These are phyloP conservation scores for Rugalucina vietnamica DNA, from an alignment of 2,888 invertebrate genomes.

Conservation along the genomic window DNA sequence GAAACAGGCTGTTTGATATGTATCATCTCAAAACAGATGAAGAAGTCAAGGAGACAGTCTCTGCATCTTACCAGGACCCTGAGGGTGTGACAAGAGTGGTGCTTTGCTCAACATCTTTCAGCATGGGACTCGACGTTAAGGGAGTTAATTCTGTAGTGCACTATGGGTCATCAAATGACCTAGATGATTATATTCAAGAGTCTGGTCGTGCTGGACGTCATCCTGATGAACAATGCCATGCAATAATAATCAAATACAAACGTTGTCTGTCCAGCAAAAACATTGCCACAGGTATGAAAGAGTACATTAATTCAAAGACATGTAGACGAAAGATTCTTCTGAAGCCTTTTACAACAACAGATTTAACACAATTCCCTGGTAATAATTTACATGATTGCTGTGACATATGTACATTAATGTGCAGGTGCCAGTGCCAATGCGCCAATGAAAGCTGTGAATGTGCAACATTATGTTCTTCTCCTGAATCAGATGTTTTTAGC, in stretches of 20 bases:
- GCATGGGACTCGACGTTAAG: conserved; percentile 48
- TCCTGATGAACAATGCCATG: conserved; percentile 4
- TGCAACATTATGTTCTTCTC: neutral
- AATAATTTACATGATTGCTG: neutral
- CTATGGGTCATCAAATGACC: conserved; percentile 38
- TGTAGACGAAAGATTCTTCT: neutral
- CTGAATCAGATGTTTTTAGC: no score
- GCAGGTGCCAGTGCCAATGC: neutral
- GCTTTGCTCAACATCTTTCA: conserved; percentile 46
- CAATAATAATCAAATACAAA: conserved; percentile 35
- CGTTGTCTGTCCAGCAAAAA: conserved; percentile 28
- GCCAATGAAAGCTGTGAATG: neutral
- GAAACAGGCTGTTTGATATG: conserved; percentile 41
- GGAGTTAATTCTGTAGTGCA: conserved; percentile 34
- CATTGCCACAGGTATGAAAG: conserved; percentile 36
- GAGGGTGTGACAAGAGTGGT: conserved; percentile 32
- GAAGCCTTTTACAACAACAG: neutral
- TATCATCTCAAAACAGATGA: conserved; percentile 40
- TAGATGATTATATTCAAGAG: conserved; percentile 40
- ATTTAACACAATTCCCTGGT: neutral
- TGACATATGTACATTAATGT: neutral
- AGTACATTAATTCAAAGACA: neutral
- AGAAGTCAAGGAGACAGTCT: conserved; percentile 17
- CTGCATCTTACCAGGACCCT: conserved; percentile 18
- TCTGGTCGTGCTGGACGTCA: conserved; percentile 40